Base-by-base conservation (phyloP, 2,113 vertebrate genomes). In the Passer domesticus region DNA sequence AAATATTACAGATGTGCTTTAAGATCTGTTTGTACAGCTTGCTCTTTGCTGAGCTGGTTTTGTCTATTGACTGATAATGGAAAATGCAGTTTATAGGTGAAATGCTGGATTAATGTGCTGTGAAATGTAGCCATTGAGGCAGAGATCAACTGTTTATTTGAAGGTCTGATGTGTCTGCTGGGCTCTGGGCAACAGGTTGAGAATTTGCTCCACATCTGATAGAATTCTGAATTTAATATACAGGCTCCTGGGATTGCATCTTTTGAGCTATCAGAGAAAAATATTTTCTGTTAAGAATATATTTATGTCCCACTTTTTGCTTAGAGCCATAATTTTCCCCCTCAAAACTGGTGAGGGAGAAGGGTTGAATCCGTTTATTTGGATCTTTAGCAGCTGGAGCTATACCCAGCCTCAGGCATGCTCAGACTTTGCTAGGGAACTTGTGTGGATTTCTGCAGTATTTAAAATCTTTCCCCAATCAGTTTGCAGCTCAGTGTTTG, bases 1-100 rank as follows among this genome's bases (percentile, higher is more conserved):
- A 90, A 74, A 78, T 68, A 44, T 3, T 3, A 43, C 56, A 87
- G 76, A 37, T 81, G 31, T 75, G 67, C 35, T 59, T 59, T 9
- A 66, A 68, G 21, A 66, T 83, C 30, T 79, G 21, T 87, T 79
- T 78, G 27, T 79, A 4, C 59, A 50, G 64, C 30, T 90, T 86
- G 20, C 67, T 74, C 31, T 74, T 87, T 69, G 37, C 63, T 83
- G 55, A 73, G 37, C 58, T 79, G 67, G 30, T 90, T 92, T 90
- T 94, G 46, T 80, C 88, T 74, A 9, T 66, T 93, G 79, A 33
- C 79, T 92, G 44, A 76, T 91, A 90, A 66, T 85, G 70, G 82
- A 76, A 95, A 90, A 80, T 60, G 16, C 53, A 49, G 63, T 90
- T 92, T 43, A 67, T 66, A 62, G 66, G 72, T 80, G 79, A 88